Evolutionary conservation across 2,797 vertebrate species (phyloP), one percentile per base, ranked within the genome.

Genomic region (Paramormyrops hopkinsi): DNA sequence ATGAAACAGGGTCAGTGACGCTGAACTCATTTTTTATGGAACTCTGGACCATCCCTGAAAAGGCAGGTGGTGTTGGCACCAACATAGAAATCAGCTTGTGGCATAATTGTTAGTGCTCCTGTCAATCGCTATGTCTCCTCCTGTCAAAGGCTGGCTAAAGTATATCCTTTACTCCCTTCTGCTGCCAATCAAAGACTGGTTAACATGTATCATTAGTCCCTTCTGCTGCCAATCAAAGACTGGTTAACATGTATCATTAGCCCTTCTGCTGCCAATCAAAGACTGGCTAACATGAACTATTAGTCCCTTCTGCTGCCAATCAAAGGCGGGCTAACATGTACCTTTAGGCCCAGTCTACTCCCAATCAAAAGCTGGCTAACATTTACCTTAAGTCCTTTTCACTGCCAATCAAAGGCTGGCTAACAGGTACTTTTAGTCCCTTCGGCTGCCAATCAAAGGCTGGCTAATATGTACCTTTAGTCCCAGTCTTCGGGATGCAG

Each of bases 401-500:
- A 0, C 62, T 29, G 62, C 62, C 59, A 65, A 65, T 65, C 22
- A 65, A 65, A 65, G 59, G 9, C 59, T 65, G 59, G 7, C n/a
- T 59, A 22, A 59, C 54, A n/a, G 0, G 9, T 73, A 22, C 14
- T 6, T 37, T 73, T 29, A 65, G 59, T 65, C 56, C n/a, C n/a
- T 2, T 73, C 12, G 0, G 25, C 69, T 37, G 29, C 33, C 29
- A 76, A 41, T 17, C 12, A 76, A 33, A 79, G 12, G 37, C 37
- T 0, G 9, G 59, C 3, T 88, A 14, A 17, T 2, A 37, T 65
- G 44, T 92, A 96, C 95, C 94, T 96, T 96, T 2, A 96, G 94
- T 88, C 93, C 91, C 76, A 96, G 92, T 91, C 94, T 94, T 88
- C 93, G 93, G 51, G 96, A 95, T 65, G 95, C 95, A 89, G 94